Conservation (phyloP, 2,888 invertebrate species). For the Nasonia oneida region DNA sequence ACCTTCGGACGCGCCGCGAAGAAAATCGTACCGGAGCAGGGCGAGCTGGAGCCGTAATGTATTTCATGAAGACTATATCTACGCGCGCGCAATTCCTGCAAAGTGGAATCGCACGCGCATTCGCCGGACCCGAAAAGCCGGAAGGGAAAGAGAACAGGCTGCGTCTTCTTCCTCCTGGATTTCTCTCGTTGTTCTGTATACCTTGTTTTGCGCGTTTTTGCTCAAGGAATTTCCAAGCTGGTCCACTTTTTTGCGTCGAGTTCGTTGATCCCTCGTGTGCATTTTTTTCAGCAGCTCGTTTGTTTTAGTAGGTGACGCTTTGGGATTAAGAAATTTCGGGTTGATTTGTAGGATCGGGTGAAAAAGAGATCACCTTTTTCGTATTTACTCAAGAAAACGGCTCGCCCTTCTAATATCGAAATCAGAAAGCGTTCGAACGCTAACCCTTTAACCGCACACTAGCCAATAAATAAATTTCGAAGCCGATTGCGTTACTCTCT, state of each 20-base stretch:
- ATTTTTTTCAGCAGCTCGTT: background rate
- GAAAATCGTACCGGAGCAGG: background rate
- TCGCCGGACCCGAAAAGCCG: slow-evolving; percentile 11
- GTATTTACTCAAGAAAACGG: too few species aligned
- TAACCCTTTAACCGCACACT: background rate
- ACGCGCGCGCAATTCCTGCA: slow-evolving; percentile 29
- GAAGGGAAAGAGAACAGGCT: slow-evolving; percentile 14
- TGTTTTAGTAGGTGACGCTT: background rate
- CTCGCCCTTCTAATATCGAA: too few species aligned
- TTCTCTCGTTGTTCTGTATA: background rate
- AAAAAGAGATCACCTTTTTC: too few species aligned
- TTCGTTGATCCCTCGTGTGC: background rate
- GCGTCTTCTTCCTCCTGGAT: background rate
- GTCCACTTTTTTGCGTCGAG: background rate
- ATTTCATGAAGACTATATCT: slow-evolving; percentile 24
- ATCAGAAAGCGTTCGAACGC: too few species aligned
- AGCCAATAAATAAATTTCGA: background rate
- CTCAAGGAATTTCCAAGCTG: background rate
- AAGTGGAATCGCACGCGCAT: slow-evolving; percentile 30
- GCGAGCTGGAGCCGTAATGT: slow-evolving; percentile 10
- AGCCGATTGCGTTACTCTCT: background rate
- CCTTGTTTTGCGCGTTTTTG: background rate
- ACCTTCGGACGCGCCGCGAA: background rate
- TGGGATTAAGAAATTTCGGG: too few species aligned
- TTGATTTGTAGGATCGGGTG: too few species aligned